Base-by-base conservation (phyloP, 2,113 vertebrate genomes). In the Athene noctua region DNA sequence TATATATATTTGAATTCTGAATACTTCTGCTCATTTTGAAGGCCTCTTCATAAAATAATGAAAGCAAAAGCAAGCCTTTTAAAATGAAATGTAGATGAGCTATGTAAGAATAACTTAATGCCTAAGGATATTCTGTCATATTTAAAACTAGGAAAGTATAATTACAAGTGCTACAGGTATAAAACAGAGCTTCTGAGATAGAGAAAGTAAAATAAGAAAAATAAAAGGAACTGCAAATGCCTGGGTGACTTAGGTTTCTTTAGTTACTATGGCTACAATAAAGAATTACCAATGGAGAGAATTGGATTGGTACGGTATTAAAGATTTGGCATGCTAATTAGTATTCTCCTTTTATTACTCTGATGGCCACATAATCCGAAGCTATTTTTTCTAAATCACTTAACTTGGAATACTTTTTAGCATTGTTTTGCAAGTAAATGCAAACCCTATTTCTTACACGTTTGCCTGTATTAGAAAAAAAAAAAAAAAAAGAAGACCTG, bases 321-420 rank as follows among this genome's bases (percentile, higher is more conserved):
- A 93, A 94, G 72, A 94, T 90, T 75, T 70, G 86, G 47, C 88
- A 72, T 51, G 58, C 34, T 95, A 94, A 97, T 95, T 95, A 91
- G 79, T 92, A 92, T 79, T 93, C 68, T 82, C 23, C 73, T 94
- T 92, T 66, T 84, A 70, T 92, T 80, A 54, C 57, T 83, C 66
- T 65, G 91, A 66, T 85, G 70, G 75, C 58, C 55, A 80, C 52
- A 91, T 75, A 94, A 82, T 85, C 42, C 62, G 78, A 55, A 80
- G 29, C 27, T 65, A 81, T 90, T 95, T 90, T 71, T 80, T 92
- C 65, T 92, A 91, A 92, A 84, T 74, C 70, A 86, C 63, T 92
- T 95, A 70, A 77, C 90, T 79, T 68, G 75, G 46, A 93, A 84
- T 40, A 66, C 40, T 78, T 93, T 91, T 84, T 67, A 74, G 21